Evolutionary conservation across 1,140 invertebrate genomes (phyloP).

Genomic region (Orussus abietinus): DNA sequence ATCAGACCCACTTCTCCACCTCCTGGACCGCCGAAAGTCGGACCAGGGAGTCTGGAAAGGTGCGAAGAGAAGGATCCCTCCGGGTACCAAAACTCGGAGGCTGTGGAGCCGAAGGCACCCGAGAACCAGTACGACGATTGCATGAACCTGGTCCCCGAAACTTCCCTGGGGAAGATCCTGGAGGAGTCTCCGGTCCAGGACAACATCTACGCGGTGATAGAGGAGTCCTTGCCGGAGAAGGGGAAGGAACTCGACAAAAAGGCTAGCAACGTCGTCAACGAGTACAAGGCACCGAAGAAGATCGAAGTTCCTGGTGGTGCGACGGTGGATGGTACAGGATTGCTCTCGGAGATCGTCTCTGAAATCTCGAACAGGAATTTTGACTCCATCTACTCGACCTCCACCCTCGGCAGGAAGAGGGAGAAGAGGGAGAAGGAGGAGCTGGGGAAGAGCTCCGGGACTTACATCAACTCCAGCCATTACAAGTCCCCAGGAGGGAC

Average conservation of each 20-base stretch:
- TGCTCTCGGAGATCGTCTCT: slow-evolving; percentile 79
- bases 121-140: slow-evolving; percentile 84
- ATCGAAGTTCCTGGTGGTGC: slow-evolving; percentile 58
- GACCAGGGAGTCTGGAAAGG: slow-evolving; percentile 35
- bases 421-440: slow-evolving; percentile 46
- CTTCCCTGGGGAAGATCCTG: slow-evolving; percentile 60
- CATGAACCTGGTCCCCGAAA: slow-evolving; percentile 60
- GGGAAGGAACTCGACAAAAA: slow-evolving; percentile 9
- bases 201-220: slow-evolving; percentile 83
- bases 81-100: slow-evolving; percentile 54
- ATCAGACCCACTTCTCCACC: slow-evolving; percentile 63
- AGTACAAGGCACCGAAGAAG: slow-evolving; percentile 57
- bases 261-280: slow-evolving; percentile 27
- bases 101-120: slow-evolving; percentile 47
- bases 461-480: slow-evolving; percentile 55
- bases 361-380: slow-evolving; percentile 81
- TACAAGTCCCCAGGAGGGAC: slow-evolving; percentile 60
- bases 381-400: slow-evolving; percentile 80
- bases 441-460: slow-evolving; percentile 28
- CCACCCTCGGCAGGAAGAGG: slow-evolving; percentile 63
- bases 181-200: slow-evolving; percentile 63
- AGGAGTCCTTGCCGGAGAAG: slow-evolving; percentile 59
- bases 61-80: slow-evolving; percentile 45
- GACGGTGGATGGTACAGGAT: slow-evolving; percentile 61
- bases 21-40: slow-evolving; percentile 55